These are phyloP conservation scores for Crematogaster levior DNA, from an alignment of 2,888 invertebrate genomes.

Conservation along the genomic window DNA sequence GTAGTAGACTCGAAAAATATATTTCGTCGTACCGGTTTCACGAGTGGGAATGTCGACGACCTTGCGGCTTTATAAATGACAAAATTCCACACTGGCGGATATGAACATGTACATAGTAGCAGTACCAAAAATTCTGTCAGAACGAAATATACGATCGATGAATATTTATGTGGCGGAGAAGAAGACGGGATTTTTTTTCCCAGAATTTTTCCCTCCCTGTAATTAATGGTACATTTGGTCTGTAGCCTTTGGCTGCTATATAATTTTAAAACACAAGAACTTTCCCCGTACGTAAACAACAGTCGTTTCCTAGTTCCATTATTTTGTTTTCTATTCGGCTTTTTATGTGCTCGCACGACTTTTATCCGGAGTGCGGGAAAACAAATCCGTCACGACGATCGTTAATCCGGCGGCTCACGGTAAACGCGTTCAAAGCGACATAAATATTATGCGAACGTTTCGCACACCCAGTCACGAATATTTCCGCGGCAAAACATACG, in stretches of 20 bases:
- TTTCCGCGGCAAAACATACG: constrained; percentile 32
- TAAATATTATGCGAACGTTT: constrained; percentile 33
- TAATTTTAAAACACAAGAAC: constrained; percentile 7
- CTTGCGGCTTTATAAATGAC: constrained; percentile 29
- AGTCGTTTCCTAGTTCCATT: constrained; percentile 6
- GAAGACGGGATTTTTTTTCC: constrained; percentile 1
- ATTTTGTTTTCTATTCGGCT: constrained; percentile 19
- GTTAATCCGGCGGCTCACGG: constrained; percentile 40
- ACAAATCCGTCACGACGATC: constrained; percentile 49
- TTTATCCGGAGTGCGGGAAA: constrained; percentile 30
- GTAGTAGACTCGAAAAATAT: constrained; percentile 10
- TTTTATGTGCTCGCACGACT: constrained; percentile 29
- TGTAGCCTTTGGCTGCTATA: background rate
- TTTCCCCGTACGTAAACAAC: constrained; percentile 25
- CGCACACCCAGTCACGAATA: constrained; percentile 17
- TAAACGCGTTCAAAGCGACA: constrained; percentile 32
- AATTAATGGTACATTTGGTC: background rate
- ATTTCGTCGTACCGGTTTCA: constrained; percentile 20
- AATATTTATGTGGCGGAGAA: constrained; percentile 7
- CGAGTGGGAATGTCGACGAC: constrained; percentile 36
- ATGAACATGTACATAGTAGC: background rate
- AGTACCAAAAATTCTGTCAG: constrained; percentile 6
- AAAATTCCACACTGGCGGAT: constrained; percentile 16
- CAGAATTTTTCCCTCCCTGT: background rate
- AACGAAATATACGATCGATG: constrained; percentile 14